phyloP scores from a whole-genome alignment of 2,797 vertebrate species.

The Tadarida brasiliensis region DNA sequence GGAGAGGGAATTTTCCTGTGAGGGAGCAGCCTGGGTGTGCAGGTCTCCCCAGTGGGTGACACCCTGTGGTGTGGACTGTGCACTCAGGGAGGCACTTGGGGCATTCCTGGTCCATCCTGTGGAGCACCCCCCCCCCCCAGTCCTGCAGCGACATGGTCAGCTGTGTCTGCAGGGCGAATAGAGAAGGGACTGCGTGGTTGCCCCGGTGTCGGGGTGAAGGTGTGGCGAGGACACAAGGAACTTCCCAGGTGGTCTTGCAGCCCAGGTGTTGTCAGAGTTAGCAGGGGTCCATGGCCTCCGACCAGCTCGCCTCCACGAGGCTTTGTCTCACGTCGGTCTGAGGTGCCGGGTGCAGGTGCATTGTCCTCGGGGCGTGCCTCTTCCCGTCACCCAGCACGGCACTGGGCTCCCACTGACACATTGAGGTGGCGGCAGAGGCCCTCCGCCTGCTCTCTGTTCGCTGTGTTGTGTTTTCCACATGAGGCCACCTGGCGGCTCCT shows the following conservation, averaged over 20 bases:
- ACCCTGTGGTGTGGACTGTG: neutral
- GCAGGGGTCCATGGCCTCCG: neutral
- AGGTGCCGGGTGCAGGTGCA: neutral
- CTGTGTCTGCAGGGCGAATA: neutral
- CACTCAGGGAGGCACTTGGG: neutral
- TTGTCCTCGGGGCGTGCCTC: accelerated
- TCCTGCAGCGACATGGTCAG: neutral
- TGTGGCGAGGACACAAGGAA: neutral
- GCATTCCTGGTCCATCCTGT: neutral
- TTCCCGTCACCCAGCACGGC: no score
- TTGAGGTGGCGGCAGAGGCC: neutral
- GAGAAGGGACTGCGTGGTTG: no score
- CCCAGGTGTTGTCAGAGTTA: neutral
- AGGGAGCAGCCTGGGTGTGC: neutral
- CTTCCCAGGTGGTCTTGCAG: neutral
- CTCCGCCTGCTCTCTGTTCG: neutral
- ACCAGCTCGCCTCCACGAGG: neutral
- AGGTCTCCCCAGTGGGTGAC: neutral
- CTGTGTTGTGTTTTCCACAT: neutral
- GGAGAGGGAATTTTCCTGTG: neutral
- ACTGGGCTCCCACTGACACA: neutral
- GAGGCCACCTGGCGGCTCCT: neutral
- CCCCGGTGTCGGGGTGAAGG: neutral
- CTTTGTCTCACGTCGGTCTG: neutral
- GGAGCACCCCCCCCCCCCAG: neutral